Percentiles rank a stretch among this genome's conserved stretches.
phyloP scores from a whole-genome alignment of 2,113 vertebrate species.

The Cephalophus harveyi region DNA sequence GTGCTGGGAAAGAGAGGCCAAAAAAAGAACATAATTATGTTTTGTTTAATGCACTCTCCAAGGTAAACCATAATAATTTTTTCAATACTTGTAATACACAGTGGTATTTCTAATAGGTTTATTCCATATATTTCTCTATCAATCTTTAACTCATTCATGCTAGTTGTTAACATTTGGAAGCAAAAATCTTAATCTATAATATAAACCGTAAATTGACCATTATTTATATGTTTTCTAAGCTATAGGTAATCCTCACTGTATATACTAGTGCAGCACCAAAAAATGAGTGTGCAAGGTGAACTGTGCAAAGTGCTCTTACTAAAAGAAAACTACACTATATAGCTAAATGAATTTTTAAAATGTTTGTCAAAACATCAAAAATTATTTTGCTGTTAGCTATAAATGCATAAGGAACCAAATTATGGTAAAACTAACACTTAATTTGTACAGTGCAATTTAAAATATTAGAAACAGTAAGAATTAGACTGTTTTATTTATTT shows the following conservation, averaged over 20 bases:
- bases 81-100: background rate
- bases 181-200: background rate
- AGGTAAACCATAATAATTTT: conserved; percentile 28
- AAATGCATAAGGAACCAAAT: background rate
- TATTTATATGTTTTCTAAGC: background rate
- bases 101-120: background rate
- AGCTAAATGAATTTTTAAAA: background rate
- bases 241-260: background rate
- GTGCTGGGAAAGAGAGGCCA: background rate
- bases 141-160: background rate
- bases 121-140: conserved; percentile 5
- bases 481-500: background rate
- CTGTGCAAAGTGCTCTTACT: background rate
- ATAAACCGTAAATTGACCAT: background rate
- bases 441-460: background rate
- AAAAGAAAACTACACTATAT: background rate
- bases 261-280: background rate
- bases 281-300: background rate
- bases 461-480: background rate
- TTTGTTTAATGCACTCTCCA: conserved; percentile 37
- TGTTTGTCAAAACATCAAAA: background rate
- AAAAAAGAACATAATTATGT: conserved; percentile 15
- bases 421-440: background rate
- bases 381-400: background rate
- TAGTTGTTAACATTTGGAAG: conserved; percentile 21